These are phyloP conservation scores for Ochlodes sylvanus DNA, from an alignment of 2,888 invertebrate genomes.

Conservation along the genomic window DNA sequence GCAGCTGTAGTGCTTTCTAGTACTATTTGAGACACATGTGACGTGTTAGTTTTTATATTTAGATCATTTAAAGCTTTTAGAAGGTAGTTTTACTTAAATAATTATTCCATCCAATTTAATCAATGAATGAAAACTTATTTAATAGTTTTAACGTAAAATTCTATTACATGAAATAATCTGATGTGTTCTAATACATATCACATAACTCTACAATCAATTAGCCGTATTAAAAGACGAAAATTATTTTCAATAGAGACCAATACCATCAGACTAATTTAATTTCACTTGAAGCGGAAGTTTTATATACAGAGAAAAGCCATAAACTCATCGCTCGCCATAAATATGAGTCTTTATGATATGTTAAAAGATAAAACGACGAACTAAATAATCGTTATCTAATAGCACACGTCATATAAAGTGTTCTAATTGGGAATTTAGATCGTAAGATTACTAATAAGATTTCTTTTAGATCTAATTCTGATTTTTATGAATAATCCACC, in stretches of 20 bases:
- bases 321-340: constrained; percentile 54
- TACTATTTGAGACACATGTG: too few species aligned
- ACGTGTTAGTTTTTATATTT: too few species aligned
- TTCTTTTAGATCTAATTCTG: constrained; percentile 17
- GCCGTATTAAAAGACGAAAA: constrained; percentile 3
- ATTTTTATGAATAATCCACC: constrained; percentile 5
- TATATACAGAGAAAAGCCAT: constrained; percentile 57
- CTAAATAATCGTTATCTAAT: constrained; percentile 46
- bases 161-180: background rate
- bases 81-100: background rate
- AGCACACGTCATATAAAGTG: constrained; percentile 40
- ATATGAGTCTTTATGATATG: constrained; percentile 52
- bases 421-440: constrained; percentile 40
- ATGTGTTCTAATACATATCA: background rate
- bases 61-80: too few species aligned
- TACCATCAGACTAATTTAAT: constrained; percentile 29
- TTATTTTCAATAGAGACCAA: constrained; percentile 23
- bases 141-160: background rate
- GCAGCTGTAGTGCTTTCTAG: too few species aligned
- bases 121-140: background rate
- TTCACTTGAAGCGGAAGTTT: constrained; percentile 49
- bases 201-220: constrained; percentile 37
- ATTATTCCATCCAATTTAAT: background rate
- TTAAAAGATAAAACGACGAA: constrained; percentile 48
- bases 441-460: constrained; percentile 40